Evolutionary conservation across 2,797 vertebrate species (phyloP).

Genomic region (Diplodus sargus): DNA sequence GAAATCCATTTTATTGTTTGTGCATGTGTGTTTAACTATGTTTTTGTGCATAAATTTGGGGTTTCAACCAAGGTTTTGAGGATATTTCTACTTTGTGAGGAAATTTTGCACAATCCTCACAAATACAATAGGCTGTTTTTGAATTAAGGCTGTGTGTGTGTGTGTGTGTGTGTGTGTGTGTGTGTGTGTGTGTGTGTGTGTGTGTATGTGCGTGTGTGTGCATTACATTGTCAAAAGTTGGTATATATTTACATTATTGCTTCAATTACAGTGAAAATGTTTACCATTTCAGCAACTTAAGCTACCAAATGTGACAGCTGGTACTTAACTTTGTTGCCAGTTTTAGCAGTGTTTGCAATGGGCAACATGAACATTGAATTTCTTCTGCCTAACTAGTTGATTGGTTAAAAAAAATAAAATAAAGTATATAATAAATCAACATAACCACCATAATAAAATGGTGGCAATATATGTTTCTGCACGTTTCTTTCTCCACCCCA

Average conservation of each 20-base stretch:
- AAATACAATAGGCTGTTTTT: too few relatives aligned
- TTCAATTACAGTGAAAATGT: background rate
- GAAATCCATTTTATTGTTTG: background rate
- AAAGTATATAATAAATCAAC: too few relatives aligned
- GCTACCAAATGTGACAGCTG: background rate
- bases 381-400: too few relatives aligned
- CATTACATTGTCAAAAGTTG: background rate
- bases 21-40: background rate
- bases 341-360: background rate
- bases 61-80: too few relatives aligned
- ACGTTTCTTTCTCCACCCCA: too few relatives aligned
- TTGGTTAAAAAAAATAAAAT: too few relatives aligned
- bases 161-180: background rate
- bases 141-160: background rate
- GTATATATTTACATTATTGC: background rate
- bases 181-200: background rate
- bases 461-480: too few relatives aligned
- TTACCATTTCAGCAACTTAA: background rate
- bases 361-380: too few relatives aligned
- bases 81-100: too few relatives aligned
- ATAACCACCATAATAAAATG: too few relatives aligned
- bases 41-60: too few relatives aligned
- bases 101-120: too few relatives aligned
- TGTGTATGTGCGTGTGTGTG: background rate
- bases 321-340: background rate